Evolutionary conservation across 2,888 invertebrate species (phyloP).

Genomic region (Patella pellucida): DNA sequence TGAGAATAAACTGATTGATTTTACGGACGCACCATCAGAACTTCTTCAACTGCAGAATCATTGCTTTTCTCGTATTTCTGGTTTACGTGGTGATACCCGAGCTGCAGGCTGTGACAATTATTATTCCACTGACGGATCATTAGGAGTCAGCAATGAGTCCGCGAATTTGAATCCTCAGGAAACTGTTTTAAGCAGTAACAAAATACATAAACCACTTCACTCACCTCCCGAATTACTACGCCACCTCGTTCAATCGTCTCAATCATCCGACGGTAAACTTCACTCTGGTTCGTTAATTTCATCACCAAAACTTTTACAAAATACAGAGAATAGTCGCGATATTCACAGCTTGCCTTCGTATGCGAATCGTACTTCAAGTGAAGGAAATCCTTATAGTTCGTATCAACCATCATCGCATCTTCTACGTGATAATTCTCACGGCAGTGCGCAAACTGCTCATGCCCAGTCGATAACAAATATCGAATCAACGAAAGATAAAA

Average conservation of each 20-base stretch:
- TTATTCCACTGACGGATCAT: not conserved
- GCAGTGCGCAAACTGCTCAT: not conserved
- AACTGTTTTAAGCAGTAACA: constrained; percentile 1
- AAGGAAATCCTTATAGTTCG: not conserved
- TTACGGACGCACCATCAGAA: not conserved
- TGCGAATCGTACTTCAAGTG: too few species aligned
- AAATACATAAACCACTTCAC: not conserved
- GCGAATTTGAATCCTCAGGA: not conserved
- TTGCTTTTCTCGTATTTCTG: not conserved
- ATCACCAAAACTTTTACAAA: not conserved
- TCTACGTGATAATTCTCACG: not conserved
- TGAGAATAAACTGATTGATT: not conserved
- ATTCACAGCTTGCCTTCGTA: not conserved
- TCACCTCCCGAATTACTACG: not conserved
- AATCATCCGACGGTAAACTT: not conserved
- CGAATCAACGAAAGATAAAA: not conserved
- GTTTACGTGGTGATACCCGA: not conserved
- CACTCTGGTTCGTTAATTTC: not conserved
- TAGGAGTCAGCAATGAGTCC: not conserved
- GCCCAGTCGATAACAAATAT: not conserved
- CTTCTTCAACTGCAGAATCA: not conserved
- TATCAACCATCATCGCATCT: not conserved
- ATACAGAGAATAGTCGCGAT: not conserved
- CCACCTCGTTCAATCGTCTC: not conserved
- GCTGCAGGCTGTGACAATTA: not conserved